Base-by-base conservation (phyloP, 2,113 vertebrate genomes). In the Gopherus evgoodei region DNA sequence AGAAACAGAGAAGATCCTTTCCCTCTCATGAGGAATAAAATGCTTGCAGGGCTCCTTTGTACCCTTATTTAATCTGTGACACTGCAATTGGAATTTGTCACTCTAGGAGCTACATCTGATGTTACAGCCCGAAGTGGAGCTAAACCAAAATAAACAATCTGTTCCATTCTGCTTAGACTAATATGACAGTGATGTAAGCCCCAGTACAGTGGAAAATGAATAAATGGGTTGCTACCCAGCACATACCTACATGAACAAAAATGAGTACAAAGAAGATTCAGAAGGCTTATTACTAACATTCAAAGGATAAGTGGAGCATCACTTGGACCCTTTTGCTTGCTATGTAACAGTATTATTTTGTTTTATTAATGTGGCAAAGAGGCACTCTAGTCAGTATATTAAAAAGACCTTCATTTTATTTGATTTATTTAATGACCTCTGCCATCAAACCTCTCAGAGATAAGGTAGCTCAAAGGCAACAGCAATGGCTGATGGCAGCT, bases 141-240 rank as follows among this genome's bases (percentile, higher is more conserved):
- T 97, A 96, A 98, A 98, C 97, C 97, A 97, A 98, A 98, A 98
- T 98, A 98, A 98, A 98, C 98, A 98, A 98, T 98, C 98, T 98
- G 98, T 97, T 98, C 97, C 91, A 76, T 97, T 98, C 97, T 97
- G 96, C 97, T 98, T 97, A 97, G 96, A 96, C 97, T 98, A 98
- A 98, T 91, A 93, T 13, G 97, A 98, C 98, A 98, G 97, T 98
- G 98, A 98, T 98, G 96, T 94, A 98, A 96, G 95, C 91, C 89
- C 88, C 50, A 27, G 84, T 35, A 42, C 82, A 84, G 91, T 2
- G 86, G 81, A 94, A 86, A 95, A 76, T 17, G 87, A 90, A 81
- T 84, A 90, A 86, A 83, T 2, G 87, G 81, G 59, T 56, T 91
- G 54, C 49, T 84, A 62, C 87, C 35, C 54, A 54, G 75, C 50